These are phyloP conservation scores for Mugil cephalus DNA, from an alignment of 2,113 vertebrate species.

Conservation along the genomic window DNA sequence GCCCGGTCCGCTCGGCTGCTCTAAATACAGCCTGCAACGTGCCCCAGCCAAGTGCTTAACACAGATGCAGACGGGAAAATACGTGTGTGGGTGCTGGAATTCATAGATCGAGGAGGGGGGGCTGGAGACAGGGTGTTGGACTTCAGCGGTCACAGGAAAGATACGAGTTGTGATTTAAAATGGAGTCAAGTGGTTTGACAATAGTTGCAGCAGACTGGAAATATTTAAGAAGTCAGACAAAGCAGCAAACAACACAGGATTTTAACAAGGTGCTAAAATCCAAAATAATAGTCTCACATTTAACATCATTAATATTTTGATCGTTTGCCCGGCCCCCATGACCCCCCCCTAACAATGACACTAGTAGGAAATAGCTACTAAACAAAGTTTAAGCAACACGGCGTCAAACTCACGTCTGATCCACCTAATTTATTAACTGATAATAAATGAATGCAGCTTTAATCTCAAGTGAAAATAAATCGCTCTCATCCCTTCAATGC, in stretches of 20 bases:
- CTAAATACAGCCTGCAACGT: conserved; percentile 72
- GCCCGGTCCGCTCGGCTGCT: conserved; percentile 66
- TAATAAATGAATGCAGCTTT: background rate
- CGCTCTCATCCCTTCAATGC: background rate
- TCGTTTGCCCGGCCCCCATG: too few species aligned
- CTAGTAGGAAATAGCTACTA: too few species aligned
- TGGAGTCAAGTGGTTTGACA: background rate
- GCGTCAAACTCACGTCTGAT: too few species aligned
- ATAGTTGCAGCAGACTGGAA: background rate
- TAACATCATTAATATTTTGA: too few species aligned
- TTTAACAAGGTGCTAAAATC: too few species aligned
- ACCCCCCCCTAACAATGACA: too few species aligned
- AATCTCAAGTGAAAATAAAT: background rate
- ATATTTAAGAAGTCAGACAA: too few species aligned
- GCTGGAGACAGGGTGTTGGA: conserved; percentile 10
- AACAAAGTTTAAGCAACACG: too few species aligned
- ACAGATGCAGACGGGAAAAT: conserved; percentile 33
- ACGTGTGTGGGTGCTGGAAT: conserved; percentile 25
- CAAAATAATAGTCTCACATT: too few species aligned
- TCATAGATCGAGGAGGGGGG: conserved; percentile 1
- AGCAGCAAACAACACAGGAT: too few species aligned
- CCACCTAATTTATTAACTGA: too few species aligned
- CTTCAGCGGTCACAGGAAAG: conserved; percentile 5
- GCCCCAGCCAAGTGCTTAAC: conserved; percentile 59
- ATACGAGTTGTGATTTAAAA: conserved; percentile 2